Conservation (phyloP, 2,888 invertebrate genomes). For the Colletes collaris region DNA sequence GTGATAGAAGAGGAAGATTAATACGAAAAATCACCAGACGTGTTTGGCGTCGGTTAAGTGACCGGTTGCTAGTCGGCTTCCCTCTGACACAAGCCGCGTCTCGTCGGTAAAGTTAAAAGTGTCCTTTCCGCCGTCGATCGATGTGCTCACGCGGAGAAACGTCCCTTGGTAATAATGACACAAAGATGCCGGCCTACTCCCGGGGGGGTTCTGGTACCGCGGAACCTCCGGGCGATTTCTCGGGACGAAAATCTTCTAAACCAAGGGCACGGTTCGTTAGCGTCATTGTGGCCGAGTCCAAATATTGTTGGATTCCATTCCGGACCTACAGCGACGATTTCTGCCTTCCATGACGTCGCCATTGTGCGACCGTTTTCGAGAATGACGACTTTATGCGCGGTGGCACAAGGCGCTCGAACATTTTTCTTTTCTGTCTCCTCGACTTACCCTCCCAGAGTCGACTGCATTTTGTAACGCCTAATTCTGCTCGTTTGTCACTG, state of each 20-base stretch:
- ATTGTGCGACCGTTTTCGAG: slow-evolving; percentile 40
- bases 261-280: slow-evolving; percentile 73
- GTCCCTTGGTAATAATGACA: slow-evolving; percentile 69
- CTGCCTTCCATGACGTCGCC: slow-evolving; percentile 43
- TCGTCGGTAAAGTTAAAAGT: slow-evolving; percentile 34
- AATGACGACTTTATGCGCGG: slow-evolving; percentile 62
- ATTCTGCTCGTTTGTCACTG: background rate
- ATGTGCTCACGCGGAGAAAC: slow-evolving; percentile 27
- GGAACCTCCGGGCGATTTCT: slow-evolving; percentile 55
- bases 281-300: slow-evolving; percentile 73
- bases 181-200: slow-evolving; percentile 68
- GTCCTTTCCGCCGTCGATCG: slow-evolving; percentile 15
- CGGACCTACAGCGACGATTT: slow-evolving; percentile 73
- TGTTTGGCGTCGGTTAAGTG: background rate
- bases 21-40: background rate
- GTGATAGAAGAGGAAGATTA: too few relatives aligned
- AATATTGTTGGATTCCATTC: slow-evolving; percentile 72
- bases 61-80: slow-evolving; percentile 1
- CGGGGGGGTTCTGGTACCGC: slow-evolving; percentile 37
- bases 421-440: background rate
- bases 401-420: background rate
- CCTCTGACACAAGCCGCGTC: slow-evolving; percentile 6
- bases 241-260: slow-evolving; percentile 68
- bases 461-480: too few relatives aligned
- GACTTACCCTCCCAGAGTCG: background rate